These are phyloP conservation scores for Turdus rufiventris DNA, from an alignment of 2,113 vertebrate species.

Conservation along the genomic window DNA sequence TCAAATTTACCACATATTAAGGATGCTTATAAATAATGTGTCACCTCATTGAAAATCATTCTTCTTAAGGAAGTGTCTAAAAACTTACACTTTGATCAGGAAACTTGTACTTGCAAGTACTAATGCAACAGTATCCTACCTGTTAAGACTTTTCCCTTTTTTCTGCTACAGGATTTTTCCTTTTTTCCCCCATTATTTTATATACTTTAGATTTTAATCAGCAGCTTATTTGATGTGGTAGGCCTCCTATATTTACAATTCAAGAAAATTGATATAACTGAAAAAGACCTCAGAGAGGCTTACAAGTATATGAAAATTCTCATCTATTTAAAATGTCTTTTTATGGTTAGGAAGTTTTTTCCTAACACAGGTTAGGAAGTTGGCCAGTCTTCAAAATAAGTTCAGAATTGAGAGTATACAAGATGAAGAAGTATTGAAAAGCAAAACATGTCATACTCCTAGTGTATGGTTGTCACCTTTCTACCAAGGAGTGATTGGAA, in stretches of 20 bases:
- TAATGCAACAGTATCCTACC: background rate
- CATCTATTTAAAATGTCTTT: background rate
- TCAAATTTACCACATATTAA: background rate
- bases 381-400: background rate
- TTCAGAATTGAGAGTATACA: background rate
- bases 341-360: background rate
- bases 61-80: background rate
- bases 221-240: background rate
- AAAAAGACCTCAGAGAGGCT: background rate
- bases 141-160: background rate
- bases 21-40: background rate
- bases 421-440: background rate
- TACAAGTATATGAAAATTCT: background rate
- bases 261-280: background rate
- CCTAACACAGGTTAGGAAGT: background rate
- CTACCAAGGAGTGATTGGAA: background rate
- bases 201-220: background rate
- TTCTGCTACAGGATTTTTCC: background rate
- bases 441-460: background rate
- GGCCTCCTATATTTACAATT: background rate
- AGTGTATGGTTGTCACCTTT: background rate
- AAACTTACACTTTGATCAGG: background rate
- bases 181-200: background rate
- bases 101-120: background rate
- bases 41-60: background rate